Percentiles rank a stretch among this genome's conserved stretches.
These are phyloP conservation scores for Pyxicephalus adspersus DNA, from an alignment of 2,113 vertebrate species.

Conservation along the genomic window DNA sequence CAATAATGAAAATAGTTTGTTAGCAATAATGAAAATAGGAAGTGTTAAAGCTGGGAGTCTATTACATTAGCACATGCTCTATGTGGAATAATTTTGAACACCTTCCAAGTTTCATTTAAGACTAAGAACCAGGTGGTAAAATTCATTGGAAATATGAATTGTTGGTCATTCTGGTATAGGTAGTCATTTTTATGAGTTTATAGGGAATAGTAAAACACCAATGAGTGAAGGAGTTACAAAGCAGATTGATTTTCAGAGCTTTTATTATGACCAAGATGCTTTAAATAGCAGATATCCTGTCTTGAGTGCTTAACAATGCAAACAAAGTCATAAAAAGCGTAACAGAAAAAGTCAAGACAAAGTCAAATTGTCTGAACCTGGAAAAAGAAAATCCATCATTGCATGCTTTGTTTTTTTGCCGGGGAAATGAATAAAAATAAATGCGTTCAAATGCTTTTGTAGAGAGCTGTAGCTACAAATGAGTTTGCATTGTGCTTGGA, in stretches of 20 bases:
- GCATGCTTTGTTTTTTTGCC: neutral
- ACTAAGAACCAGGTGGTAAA: constrained; percentile 37
- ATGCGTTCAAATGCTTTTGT: constrained; percentile 10
- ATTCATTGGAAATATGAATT: constrained; percentile 38
- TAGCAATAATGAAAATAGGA: constrained; percentile 20
- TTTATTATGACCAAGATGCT: constrained; percentile 50
- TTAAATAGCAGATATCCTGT: constrained; percentile 52
- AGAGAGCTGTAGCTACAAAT: constrained; percentile 32
- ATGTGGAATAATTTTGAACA: constrained; percentile 11
- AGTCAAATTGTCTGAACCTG: constrained; percentile 42
- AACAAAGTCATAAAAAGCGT: constrained; percentile 42
- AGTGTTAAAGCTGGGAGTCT: neutral
- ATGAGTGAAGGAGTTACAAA: constrained; percentile 33
- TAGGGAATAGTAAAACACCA: constrained; percentile 40
- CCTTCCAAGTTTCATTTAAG: constrained; percentile 31
- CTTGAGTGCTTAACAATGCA: constrained; percentile 36
- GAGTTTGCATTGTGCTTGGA: constrained; percentile 18
- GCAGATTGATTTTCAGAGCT: constrained; percentile 40
- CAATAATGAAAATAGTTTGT: constrained; percentile 34
- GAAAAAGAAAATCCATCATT: constrained; percentile 8
- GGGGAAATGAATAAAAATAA: constrained; percentile 25
- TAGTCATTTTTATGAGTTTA: constrained; percentile 31
- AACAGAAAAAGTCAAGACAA: constrained; percentile 50
- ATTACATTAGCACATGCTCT: constrained; percentile 40
- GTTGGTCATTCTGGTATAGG: constrained; percentile 24